These are phyloP conservation scores for Chesias legatella DNA, from an alignment of 2,888 invertebrate genomes.

Conservation along the genomic window DNA sequence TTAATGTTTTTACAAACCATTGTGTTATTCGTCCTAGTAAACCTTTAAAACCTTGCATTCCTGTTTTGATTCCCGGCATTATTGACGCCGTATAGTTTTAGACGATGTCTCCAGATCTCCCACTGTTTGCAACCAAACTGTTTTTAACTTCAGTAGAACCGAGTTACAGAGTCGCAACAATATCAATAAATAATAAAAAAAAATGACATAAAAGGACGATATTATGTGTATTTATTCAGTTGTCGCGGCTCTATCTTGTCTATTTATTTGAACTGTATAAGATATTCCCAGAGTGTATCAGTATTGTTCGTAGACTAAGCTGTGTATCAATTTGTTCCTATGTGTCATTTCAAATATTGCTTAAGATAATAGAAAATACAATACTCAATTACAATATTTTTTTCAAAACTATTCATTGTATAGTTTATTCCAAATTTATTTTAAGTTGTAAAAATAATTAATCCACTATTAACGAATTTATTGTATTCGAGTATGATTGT, in stretches of 20 bases:
- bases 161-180: no score
- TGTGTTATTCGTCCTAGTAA: conserved; percentile 23
- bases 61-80: conserved; percentile 57
- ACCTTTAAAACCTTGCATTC: conserved; percentile 54
- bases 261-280: conserved; percentile 51
- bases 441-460: conserved; percentile 14
- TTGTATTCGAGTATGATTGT: conserved; percentile 28
- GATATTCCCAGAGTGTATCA: conserved; percentile 69
- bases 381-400: not conserved
- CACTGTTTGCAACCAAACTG: conserved; percentile 17
- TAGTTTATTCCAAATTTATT: conserved; percentile 13
- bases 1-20: conserved; percentile 10
- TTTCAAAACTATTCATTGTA: conserved; percentile 6
- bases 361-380: conserved; percentile 26
- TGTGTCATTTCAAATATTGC: conserved; percentile 30
- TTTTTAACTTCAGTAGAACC: conserved; percentile 1
- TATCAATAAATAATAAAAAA: no score
- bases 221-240: no score
- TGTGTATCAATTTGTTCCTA: conserved; percentile 69
- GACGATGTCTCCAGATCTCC: conserved; percentile 30
- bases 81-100: conserved; percentile 51
- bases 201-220: no score
- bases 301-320: conserved; percentile 69
- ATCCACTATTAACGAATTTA: conserved; percentile 30
- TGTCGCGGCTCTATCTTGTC: conserved; percentile 17